These are phyloP conservation scores for Periophthalmodon schlosseri DNA, from an alignment of 2,113 vertebrate species.

Conservation along the genomic window DNA sequence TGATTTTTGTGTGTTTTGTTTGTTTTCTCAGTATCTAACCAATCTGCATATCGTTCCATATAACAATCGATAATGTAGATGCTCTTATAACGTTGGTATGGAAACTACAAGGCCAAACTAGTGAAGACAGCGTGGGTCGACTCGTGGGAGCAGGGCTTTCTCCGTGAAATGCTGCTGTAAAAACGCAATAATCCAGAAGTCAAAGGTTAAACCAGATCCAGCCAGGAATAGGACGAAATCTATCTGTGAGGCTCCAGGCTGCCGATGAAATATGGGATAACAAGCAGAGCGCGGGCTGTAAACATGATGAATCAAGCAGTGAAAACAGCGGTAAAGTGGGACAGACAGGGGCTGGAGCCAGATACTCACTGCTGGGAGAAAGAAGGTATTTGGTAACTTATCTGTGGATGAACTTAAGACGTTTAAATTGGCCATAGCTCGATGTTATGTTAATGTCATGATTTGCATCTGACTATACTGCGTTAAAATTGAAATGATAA, in stretches of 20 bases:
- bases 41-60: not conserved
- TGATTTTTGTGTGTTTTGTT: not conserved
- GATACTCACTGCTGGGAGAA: not conserved
- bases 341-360: not conserved
- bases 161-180: not conserved
- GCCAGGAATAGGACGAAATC: not conserved
- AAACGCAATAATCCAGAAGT: constrained; percentile 8
- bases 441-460: too few relatives aligned
- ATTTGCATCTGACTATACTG: too few relatives aligned
- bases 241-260: constrained; percentile 7
- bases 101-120: not conserved
- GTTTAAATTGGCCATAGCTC: too few relatives aligned
- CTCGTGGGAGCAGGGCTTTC: constrained; percentile 10
- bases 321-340: constrained; percentile 18
- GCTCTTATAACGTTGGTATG: not conserved
- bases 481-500: too few relatives aligned
- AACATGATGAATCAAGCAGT: constrained; percentile 25
- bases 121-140: not conserved
- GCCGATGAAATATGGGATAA: constrained; percentile 32
- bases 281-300: not conserved
- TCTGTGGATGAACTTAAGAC: not conserved
- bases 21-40: not conserved
- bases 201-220: constrained; percentile 29
- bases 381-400: not conserved
- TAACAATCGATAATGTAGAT: not conserved